Evolutionary conservation across 1,140 invertebrate genomes (phyloP).

Genomic region (Globodera rostochiensis): DNA sequence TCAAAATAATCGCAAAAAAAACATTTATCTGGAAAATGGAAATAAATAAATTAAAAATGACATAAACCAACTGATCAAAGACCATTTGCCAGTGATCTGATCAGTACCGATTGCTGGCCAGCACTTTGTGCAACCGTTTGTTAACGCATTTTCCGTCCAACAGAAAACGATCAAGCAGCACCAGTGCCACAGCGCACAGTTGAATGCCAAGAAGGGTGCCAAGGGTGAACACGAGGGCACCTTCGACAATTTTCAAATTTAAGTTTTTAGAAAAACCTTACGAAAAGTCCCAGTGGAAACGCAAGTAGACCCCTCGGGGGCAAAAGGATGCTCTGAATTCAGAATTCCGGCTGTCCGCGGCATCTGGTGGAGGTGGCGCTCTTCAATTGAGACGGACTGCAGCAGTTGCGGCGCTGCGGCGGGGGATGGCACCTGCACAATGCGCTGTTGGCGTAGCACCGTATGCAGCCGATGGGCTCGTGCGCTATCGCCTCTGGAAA

Average conservation of each 20-base stretch:
- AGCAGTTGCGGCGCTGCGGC: background rate
- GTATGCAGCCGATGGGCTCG: background rate
- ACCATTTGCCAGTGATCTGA: background rate
- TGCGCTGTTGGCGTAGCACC: background rate
- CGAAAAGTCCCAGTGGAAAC: no score
- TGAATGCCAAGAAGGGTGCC: conserved; percentile 43
- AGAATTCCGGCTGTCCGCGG: background rate
- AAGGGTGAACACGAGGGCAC: conserved; percentile 31
- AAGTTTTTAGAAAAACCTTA: no score
- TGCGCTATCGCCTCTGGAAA: background rate
- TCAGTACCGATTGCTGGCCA: background rate
- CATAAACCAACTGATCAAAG: background rate
- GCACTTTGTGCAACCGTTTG: background rate
- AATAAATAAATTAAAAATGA: background rate
- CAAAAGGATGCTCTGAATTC: no score
- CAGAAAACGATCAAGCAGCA: conserved; percentile 41
- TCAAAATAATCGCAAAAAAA: no score
- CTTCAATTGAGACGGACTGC: background rate
- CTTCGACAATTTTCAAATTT: background rate
- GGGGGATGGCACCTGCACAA: background rate
- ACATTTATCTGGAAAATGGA: no score
- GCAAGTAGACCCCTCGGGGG: no score
- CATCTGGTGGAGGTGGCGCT: background rate
- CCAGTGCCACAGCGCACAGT: conserved; percentile 35
- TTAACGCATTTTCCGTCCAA: conserved; percentile 21